phyloP scores from a whole-genome alignment of 2,888 invertebrate genomes.

The Neoascia interrupta region DNA sequence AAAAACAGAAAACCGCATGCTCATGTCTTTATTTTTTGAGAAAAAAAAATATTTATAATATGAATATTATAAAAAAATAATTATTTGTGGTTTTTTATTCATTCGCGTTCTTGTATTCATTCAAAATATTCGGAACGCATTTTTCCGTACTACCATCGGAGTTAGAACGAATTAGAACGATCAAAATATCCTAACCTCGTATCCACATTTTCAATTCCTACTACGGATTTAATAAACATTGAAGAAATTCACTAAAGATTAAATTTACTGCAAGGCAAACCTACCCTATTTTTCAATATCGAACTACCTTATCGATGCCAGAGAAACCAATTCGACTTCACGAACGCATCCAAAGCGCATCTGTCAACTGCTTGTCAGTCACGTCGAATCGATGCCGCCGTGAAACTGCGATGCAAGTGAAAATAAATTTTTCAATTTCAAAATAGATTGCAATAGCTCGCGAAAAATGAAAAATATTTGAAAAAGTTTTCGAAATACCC shows the following conservation, averaged over 20 bases:
- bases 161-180: too few relatives aligned
- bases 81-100: too few relatives aligned
- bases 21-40: too few relatives aligned
- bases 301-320: constrained; percentile 31
- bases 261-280: neutral
- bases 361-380: constrained; percentile 15
- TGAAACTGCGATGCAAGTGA: constrained; percentile 54
- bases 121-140: too few relatives aligned
- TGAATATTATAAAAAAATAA: too few relatives aligned
- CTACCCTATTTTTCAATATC: neutral
- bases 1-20: too few relatives aligned
- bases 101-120: too few relatives aligned
- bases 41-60: too few relatives aligned
- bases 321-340: neutral
- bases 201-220: too few relatives aligned
- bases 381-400: constrained; percentile 65
- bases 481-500: neutral
- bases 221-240: neutral
- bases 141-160: too few relatives aligned
- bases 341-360: constrained; percentile 32
- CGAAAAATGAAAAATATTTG: constrained; percentile 23
- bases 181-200: too few relatives aligned
- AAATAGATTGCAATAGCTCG: constrained; percentile 39
- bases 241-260: neutral
- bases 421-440: constrained; percentile 47